Conservation (phyloP, 2,113 vertebrate genomes). For the Elephantulus edwardii region DNA sequence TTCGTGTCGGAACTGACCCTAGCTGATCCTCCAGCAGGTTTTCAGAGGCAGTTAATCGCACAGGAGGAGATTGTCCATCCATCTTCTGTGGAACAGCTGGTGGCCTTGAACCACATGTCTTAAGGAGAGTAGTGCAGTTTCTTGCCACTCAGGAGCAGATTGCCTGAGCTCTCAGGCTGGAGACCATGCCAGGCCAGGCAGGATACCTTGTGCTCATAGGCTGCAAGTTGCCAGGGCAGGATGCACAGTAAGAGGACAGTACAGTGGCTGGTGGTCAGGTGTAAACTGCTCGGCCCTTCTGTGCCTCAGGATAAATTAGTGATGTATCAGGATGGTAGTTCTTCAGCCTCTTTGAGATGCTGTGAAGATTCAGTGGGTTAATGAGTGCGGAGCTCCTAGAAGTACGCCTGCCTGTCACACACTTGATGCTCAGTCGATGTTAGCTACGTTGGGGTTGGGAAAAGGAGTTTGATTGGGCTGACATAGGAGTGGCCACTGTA, state of each 20-base stretch:
- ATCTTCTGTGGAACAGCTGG: too few relatives aligned
- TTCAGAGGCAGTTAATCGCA: too few relatives aligned
- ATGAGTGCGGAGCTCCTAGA: not conserved
- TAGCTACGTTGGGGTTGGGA: not conserved
- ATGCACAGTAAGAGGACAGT: not conserved
- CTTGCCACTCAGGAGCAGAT: not conserved
- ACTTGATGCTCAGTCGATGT: fast-evolving
- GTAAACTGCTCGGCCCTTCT: not conserved
- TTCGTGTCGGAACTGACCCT: too few relatives aligned
- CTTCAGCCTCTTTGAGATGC: not conserved
- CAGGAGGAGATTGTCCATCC: too few relatives aligned
- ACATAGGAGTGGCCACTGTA: fast-evolving
- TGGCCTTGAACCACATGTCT: too few relatives aligned
- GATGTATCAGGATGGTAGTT: not conserved
- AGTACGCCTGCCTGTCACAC: too few relatives aligned
- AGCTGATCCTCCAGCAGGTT: too few relatives aligned
- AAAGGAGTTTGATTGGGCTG: not conserved
- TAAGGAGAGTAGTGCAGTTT: too few relatives aligned
- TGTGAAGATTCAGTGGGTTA: not conserved
- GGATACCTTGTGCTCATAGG: fast-evolving
- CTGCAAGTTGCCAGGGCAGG: not conserved
- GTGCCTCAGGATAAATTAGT: not conserved
- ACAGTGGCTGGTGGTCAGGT: not conserved
- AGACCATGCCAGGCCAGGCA: not conserved
- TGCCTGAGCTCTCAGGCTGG: not conserved